A percentile compares a stretch with the other conserved stretches of the same genome.
Conservation (phyloP, 1,140 invertebrate genomes). For the Pseudobourletiella spinata region DNA sequence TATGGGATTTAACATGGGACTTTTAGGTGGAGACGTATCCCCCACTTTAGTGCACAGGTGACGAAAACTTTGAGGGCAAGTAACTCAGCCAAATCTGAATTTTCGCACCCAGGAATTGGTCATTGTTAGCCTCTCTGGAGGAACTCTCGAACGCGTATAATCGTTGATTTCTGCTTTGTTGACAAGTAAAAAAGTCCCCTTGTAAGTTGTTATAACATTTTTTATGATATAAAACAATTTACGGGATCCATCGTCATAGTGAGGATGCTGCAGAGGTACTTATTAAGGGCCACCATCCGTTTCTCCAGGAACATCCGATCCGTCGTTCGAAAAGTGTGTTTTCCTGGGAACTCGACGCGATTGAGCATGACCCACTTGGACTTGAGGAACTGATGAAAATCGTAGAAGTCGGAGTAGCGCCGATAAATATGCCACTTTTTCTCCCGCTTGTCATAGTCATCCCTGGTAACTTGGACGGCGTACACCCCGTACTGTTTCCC, state of each 20-base stretch:
- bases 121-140: too few relatives aligned
- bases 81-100: too few relatives aligned
- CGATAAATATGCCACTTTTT: conserved; percentile 71
- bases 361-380: conserved; percentile 34
- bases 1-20: too few relatives aligned
- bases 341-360: conserved; percentile 63
- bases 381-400: conserved; percentile 35
- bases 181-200: too few relatives aligned
- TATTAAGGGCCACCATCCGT: conserved; percentile 72
- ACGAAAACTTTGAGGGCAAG: too few relatives aligned
- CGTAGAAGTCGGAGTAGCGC: conserved; percentile 65
- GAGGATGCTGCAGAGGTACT: conserved; percentile 57
- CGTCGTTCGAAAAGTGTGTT: conserved; percentile 90
- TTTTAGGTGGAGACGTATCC: too few relatives aligned
- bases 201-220: not conserved
- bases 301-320: conserved; percentile 76
- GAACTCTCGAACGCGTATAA: too few relatives aligned
- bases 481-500: conserved; percentile 81
- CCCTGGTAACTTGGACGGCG: conserved; percentile 68
- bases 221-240: not conserved
- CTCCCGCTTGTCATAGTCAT: conserved; percentile 42
- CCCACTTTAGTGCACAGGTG: too few relatives aligned
- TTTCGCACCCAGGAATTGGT: too few relatives aligned
- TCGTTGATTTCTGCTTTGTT: too few relatives aligned
- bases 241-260: conserved; percentile 30